Base-by-base conservation (phyloP, 2,797 vertebrate species). In the Orestias chungarensis region DNA sequence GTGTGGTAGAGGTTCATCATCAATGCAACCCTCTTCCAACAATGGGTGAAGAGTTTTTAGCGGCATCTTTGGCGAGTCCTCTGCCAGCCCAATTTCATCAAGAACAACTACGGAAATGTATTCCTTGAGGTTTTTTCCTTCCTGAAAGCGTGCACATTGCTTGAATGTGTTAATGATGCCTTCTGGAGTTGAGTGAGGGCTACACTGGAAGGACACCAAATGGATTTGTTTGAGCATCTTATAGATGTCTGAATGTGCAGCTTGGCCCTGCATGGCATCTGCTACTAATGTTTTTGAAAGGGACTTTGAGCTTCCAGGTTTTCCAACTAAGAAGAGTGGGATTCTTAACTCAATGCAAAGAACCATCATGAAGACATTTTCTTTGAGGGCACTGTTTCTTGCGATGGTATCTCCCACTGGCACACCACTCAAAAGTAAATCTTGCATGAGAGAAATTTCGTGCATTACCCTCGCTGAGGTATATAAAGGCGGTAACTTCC, bases 301-400 rank as follows among this genome's bases (percentile, higher is more conserved):
- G 18, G 98, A 99, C 84, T 99, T 99, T 76, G 98, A 99, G 76
- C 97, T 99, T 75, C 98, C 97, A 0, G 98, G 98, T 91, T 99
- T 99, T 49, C 98, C 98, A 3, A 99, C 97, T 11, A 99, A 92
- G 76, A 99, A 99, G 0, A 99, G 95, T 9, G 98, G 98, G 76
- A 99, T 98, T 89, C 94, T 95, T 46, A 99, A 90, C 81, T 99
- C 97, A 72, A 97, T 98, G 84, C 97, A 99, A 73, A 99, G 85
- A 9, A 97, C 96, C 97, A 99, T 99, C 97, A 99, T 99, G 87
- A 99, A 99, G 76, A 99, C 94, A 0, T 99, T 99, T 88, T 99
- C 97, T 86, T 98, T 99, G 72, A 99, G 89, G 7, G 98, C 98
- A 85, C 87, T 75, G 87, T 99, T 99, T 88, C 82, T 96, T 71